Conservation (phyloP, 2,888 invertebrate species). For the Patella ulyssiponensis region DNA sequence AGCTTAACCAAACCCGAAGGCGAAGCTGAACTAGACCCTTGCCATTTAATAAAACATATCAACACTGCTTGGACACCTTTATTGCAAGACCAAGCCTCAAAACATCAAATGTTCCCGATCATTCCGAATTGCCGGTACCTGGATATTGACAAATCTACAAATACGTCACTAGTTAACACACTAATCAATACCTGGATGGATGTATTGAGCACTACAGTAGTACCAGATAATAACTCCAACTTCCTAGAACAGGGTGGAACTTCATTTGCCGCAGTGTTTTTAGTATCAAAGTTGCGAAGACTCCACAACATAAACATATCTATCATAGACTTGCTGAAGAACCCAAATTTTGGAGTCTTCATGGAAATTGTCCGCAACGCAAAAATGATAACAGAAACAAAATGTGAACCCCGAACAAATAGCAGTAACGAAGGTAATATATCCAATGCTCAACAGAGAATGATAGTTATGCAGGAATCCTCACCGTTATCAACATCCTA, state of each 20-base stretch:
- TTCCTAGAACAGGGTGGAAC: background rate
- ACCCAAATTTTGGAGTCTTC: background rate
- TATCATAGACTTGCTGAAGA: background rate
- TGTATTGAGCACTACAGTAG: background rate
- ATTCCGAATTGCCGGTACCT: background rate
- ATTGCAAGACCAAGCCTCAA: background rate
- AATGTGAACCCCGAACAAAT: background rate
- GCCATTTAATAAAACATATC: background rate
- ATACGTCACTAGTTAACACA: background rate
- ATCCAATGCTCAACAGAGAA: slow-evolving; percentile 23
- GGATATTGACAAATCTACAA: background rate
- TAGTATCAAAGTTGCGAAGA: background rate
- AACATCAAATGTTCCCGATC: background rate
- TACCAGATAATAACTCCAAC: background rate
- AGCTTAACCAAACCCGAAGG: too few relatives aligned
- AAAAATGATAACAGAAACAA: background rate
- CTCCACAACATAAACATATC: background rate
- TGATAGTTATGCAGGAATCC: slow-evolving; percentile 21
- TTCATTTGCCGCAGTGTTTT: background rate
- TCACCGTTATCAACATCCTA: slow-evolving; percentile 18
- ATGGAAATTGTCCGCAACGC: background rate
- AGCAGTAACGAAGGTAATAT: background rate
- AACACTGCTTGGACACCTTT: background rate
- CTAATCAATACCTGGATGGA: background rate
- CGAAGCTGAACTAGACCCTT: too few relatives aligned